Evolutionary conservation across 2,888 invertebrate genomes (phyloP), one percentile per base, ranked within the genome.

Genomic region (Agonum fuliginosum): DNA sequence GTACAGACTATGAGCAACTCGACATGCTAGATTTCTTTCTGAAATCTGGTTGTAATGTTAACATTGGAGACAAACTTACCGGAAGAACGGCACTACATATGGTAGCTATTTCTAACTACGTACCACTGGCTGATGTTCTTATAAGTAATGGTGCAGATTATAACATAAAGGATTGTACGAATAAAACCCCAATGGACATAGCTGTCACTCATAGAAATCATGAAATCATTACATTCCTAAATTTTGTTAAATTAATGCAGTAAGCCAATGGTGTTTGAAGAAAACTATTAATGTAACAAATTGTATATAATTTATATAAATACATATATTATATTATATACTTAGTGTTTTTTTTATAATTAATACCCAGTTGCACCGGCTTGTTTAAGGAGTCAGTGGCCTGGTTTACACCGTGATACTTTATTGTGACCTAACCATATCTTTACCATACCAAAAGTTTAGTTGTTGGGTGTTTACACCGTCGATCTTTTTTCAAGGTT

Each of bases 41-140:
- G 88, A 10, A 87, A 86, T 27, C 6, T 6, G 58, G 58, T 0
- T 30, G 30, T 4, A 17, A 83, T 34, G 82, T 88, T 2, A 86
- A 88, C 70, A 87, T 87, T 74, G 83, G 84, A 0, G 82, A 84
- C 0, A 86, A 85, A 0, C 86, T 87, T 0, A 88, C 88, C 0
- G 85, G 87, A 6, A 85, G 89, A 10, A 89, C 89, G 80, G 86
- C 88, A 0, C 82, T 90, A 41, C 89, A 90, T 81, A 87, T 88
- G 78, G 89, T 88, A 10, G 89, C 89, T 1, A 88, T 89, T 85
- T 87, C 87, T 78, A 86, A 88, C 79, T 88, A 89, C 79, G 83
- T 84, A 43, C 80, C 80, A 1, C 84, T 89, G 0, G 87, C 88
- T 14, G 77, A 79, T 3, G 81, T 86, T 41, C 84, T 89, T 4